Evolutionary conservation across 2,113 vertebrate species (phyloP), one percentile per base, ranked within the genome.

Genomic region (Echinops telfairi): DNA sequence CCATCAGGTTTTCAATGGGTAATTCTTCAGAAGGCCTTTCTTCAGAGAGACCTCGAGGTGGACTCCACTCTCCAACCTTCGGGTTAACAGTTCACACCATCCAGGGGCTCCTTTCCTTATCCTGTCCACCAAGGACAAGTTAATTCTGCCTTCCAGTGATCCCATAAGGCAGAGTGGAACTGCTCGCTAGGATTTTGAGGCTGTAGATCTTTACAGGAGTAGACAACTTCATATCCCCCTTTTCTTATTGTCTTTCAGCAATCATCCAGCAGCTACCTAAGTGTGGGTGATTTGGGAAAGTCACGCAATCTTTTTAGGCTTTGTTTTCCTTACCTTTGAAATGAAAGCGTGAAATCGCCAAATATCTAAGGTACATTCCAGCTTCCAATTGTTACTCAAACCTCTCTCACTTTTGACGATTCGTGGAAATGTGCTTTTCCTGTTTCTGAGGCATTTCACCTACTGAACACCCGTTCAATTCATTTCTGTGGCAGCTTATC

Each of bases 361-460:
- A 93, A 40, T 75, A 84, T 40, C 31, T 64, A 25, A 86, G 22
- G 9, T 19, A 19, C 6, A 78, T 73, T 88, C 27, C 15, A 87
- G 29, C 19, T 86, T 86, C 93, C 87, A 78, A 68, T 33, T 64
- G 19, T 91, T 92, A 62, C 31, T 92, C 62, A 75, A 66, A 84
- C 10, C 68, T 64, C 27, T 68, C 22, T 84, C 12, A 68, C 27
- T 20, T 94, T 86, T 83, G 25, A 88, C 57, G 2, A 88, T 20
- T 77, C 1, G 38, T 57, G 80, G 20, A 31, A 36, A 87, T 64
- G 83, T 81, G 89, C 36, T 80, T 87, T 36, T 78, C 7, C 31
- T 1, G 71, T 82, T 66, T 84, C 38, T 38, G 25, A 84, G 47
- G 1, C 68, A 80, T 77, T 86, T 66, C 77, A 43, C 64, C 6